Percentiles rank a stretch among this genome's conserved stretches.
phyloP scores from a whole-genome alignment of 1,140 invertebrate species.

The Polypedilum vanderplanki region DNA sequence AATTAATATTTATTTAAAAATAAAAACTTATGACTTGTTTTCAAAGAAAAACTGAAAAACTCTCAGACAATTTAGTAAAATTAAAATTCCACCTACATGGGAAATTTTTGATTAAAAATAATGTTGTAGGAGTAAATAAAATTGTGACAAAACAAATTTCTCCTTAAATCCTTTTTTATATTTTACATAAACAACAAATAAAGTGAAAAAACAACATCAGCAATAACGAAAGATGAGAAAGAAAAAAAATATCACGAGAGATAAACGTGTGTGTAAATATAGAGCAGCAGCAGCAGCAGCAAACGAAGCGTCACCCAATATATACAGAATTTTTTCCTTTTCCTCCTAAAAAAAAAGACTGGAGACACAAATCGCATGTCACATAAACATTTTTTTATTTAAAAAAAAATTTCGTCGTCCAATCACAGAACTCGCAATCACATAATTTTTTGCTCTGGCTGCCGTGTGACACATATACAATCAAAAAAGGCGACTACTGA shows the following conservation, averaged over 20 bases:
- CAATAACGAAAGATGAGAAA: not conserved
- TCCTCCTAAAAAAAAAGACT: not conserved
- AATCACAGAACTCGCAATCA: slow-evolving; percentile 25
- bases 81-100: too few species aligned
- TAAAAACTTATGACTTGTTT: too few species aligned
- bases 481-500: too few species aligned
- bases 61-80: not conserved
- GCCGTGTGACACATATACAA: not conserved
- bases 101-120: too few species aligned
- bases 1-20: too few species aligned
- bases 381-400: slow-evolving; percentile 20
- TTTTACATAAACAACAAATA: not conserved
- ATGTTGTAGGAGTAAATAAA: too few species aligned
- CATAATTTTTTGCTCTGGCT: slow-evolving; percentile 11
- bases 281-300: not conserved
- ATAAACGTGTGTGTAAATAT: slow-evolving; percentile 18
- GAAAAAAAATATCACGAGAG: slow-evolving; percentile 1
- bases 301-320: slow-evolving; percentile 3
- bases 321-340: not conserved
- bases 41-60: not conserved
- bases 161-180: slow-evolving; percentile 4
- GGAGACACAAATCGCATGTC: slow-evolving; percentile 27
- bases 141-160: not conserved
- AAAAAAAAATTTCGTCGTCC: slow-evolving; percentile 26
- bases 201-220: not conserved